A percentile compares a stretch with the other conserved stretches of the same genome.
phyloP scores from a whole-genome alignment of 2,888 invertebrate genomes.

The Gnatocerus cornutus region DNA sequence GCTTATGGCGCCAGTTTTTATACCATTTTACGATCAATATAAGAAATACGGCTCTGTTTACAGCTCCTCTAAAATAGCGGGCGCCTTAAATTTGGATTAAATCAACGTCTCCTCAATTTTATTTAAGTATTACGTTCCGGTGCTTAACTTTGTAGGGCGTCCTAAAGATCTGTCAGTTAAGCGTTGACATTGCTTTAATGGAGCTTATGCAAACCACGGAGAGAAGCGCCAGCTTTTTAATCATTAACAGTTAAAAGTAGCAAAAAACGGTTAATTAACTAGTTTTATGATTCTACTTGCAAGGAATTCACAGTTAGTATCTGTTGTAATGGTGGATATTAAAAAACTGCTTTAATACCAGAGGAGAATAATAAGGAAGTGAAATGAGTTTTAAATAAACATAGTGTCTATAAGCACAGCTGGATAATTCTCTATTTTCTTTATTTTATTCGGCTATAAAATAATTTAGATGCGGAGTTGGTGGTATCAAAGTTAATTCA shows the following conservation, averaged over 20 bases:
- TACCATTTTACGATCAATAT: slow-evolving; percentile 28
- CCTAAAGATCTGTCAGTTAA: slow-evolving; percentile 33
- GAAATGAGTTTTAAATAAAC: no score
- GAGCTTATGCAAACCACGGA: slow-evolving; percentile 7
- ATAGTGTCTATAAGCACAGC: no score
- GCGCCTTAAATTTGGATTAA: slow-evolving; percentile 33
- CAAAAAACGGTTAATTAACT: no score
- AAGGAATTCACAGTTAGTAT: no score
- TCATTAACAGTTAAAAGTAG: slow-evolving; percentile 16
- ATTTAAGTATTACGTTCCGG: slow-evolving; percentile 27
- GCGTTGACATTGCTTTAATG: slow-evolving; percentile 25
- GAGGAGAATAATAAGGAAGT: no score
- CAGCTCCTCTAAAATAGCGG: slow-evolving; percentile 24
- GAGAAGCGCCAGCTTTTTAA: slow-evolving; percentile 1
- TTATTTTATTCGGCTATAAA: no score
- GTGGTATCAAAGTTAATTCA: no score
- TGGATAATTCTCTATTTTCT: no score
- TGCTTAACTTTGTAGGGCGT: slow-evolving; percentile 25
- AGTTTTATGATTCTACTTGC: no score
- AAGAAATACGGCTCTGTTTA: slow-evolving; percentile 33
- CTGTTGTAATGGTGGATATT: no score
- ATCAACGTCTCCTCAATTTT: slow-evolving; percentile 30
- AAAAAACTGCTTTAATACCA: no score
- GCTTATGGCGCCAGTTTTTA: slow-evolving; percentile 24
- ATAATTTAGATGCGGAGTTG: no score